phyloP scores from a whole-genome alignment of 1,140 invertebrate species.

The Pectinophora gossypiella region DNA sequence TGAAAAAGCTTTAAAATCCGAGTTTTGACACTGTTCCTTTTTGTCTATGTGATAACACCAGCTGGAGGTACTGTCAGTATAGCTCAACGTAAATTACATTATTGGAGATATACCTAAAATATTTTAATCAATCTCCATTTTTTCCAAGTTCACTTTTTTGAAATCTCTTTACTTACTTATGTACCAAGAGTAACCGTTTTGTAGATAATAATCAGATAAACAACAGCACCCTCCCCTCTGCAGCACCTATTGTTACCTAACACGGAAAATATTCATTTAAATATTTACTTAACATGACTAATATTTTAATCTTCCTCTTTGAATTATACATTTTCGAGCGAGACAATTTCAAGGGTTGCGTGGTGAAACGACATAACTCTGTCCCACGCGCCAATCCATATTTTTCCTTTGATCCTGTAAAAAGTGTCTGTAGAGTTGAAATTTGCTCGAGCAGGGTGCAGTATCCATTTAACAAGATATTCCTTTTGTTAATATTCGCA shows the following conservation, averaged over 20 bases:
- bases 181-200: conserved; percentile 67
- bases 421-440: conserved; percentile 28
- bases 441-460: conserved; percentile 37
- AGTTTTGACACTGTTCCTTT: no score
- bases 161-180: no score
- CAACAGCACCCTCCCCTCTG: conserved; percentile 57
- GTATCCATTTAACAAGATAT: conserved; percentile 76
- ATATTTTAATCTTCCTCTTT: conserved; percentile 77
- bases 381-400: conserved; percentile 28
- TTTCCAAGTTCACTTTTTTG: no score
- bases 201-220: conserved; percentile 73
- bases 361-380: conserved; percentile 46
- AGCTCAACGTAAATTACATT: no score
- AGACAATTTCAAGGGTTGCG: conserved; percentile 72
- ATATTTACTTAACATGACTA: conserved; percentile 78
- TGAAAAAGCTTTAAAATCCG: no score
- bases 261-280: conserved; percentile 77
- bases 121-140: no score
- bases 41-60: no score
- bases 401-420: conserved; percentile 19
- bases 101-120: no score
- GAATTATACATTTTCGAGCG: conserved; percentile 74
- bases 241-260: conserved; percentile 66
- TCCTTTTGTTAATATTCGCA: conserved; percentile 76
- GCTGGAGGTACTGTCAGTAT: no score